phyloP scores from a whole-genome alignment of 2,113 vertebrate species.

The Muscicapa adusta region DNA sequence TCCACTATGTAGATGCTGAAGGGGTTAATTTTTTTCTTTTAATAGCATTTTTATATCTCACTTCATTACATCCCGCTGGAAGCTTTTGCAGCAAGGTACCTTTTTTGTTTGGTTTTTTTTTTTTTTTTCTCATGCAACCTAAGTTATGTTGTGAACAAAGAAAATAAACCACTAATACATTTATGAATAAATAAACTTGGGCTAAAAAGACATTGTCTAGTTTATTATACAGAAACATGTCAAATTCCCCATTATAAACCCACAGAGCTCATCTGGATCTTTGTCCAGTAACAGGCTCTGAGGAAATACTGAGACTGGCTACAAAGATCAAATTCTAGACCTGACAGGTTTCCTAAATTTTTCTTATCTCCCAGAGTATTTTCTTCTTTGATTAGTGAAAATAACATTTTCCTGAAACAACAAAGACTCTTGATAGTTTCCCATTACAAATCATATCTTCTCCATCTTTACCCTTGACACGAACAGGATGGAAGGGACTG shows the following conservation, averaged over 20 bases:
- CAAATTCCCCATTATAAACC: background rate
- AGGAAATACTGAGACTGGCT: background rate
- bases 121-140: background rate
- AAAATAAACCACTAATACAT: background rate
- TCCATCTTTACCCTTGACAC: background rate
- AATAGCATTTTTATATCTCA: background rate
- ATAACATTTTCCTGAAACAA: background rate
- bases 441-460: background rate
- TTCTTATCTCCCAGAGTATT: background rate
- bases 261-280: background rate
- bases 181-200: background rate
- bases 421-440: background rate
- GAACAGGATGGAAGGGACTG: background rate
- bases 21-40: background rate
- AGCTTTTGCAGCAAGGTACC: background rate
- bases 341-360: background rate
- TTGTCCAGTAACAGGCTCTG: background rate
- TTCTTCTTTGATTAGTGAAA: background rate
- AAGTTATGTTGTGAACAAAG: background rate
- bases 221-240: background rate
- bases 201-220: background rate
- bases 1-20: background rate
- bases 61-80: background rate
- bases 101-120: background rate
- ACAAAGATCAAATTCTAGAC: background rate